These are phyloP conservation scores for Lithophane socia DNA, from an alignment of 2,888 invertebrate genomes.

Conservation along the genomic window DNA sequence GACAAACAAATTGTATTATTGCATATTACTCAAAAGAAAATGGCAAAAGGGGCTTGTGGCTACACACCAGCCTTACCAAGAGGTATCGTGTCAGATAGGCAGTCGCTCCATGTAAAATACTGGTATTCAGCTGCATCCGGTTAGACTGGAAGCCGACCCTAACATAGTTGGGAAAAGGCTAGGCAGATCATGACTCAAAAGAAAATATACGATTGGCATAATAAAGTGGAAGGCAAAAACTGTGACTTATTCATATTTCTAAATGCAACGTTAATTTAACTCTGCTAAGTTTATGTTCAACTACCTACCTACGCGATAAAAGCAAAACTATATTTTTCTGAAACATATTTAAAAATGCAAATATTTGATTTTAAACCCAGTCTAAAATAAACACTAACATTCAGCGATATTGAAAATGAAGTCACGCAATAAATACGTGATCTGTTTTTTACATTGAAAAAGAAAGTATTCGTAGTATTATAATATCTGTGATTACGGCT, in stretches of 20 bases:
- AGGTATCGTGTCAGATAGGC: too few species aligned
- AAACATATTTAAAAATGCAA: not conserved
- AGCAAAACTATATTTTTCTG: not conserved
- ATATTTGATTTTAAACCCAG: not conserved
- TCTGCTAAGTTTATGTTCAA: not conserved
- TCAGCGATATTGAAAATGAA: slow-evolving; percentile 1
- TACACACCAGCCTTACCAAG: too few species aligned
- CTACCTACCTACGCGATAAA: not conserved
- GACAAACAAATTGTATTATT: slow-evolving; percentile 80
- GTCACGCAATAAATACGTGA: slow-evolving; percentile 8
- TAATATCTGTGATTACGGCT: not conserved
- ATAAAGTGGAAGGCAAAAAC: not conserved
- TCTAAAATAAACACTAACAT: slow-evolving; percentile 10
- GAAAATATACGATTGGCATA: slow-evolving; percentile 1
- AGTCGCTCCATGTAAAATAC: too few species aligned
- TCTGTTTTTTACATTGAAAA: not conserved
- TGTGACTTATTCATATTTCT: not conserved
- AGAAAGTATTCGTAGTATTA: too few species aligned
- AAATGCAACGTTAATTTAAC: not conserved
- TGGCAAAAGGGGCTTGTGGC: too few species aligned
- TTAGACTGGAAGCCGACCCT: too few species aligned
- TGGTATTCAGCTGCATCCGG: too few species aligned
- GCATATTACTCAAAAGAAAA: slow-evolving; percentile 10
- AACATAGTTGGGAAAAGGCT: too few species aligned
- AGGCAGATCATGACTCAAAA: too few species aligned